Conservation (phyloP, 2,888 invertebrate genomes). For the Orthosia cruda region DNA sequence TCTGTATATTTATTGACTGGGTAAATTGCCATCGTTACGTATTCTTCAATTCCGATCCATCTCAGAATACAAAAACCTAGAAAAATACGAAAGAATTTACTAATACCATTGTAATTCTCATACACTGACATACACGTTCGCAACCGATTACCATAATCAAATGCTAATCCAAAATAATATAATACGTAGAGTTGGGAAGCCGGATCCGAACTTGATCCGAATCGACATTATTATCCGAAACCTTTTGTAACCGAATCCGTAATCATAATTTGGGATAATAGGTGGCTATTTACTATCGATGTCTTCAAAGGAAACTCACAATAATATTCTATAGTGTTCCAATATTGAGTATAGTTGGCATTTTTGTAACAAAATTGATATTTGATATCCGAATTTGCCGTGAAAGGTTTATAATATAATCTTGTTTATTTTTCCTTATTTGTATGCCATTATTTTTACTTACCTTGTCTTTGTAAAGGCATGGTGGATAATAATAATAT, state of each 20-base stretch:
- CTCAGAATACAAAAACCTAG: slow-evolving; percentile 20
- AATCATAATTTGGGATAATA: slow-evolving; percentile 34
- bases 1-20: neutral
- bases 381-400: slow-evolving; percentile 20
- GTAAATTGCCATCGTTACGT: slow-evolving; percentile 6
- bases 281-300: slow-evolving; percentile 37
- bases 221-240: slow-evolving; percentile 38
- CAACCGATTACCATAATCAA: slow-evolving; percentile 58
- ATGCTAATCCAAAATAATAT: slow-evolving; percentile 50
- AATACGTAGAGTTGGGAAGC: slow-evolving; percentile 49
- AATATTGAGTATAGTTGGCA: slow-evolving; percentile 16
- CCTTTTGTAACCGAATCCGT: slow-evolving; percentile 34
- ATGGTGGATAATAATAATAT: no score
- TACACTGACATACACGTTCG: slow-evolving; percentile 35
- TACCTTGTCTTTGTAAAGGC: neutral
- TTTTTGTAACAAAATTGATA: slow-evolving; percentile 35
- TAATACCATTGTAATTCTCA: slow-evolving; percentile 36
- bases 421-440: slow-evolving; percentile 9
- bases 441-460: neutral
- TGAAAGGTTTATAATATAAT: slow-evolving; percentile 10
- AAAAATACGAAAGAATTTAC: slow-evolving; percentile 33
- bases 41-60: slow-evolving; percentile 25
- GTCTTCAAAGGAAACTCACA: slow-evolving; percentile 28
- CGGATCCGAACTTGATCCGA: slow-evolving; percentile 48
- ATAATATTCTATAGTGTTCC: slow-evolving; percentile 6